phyloP scores from a whole-genome alignment of 2,113 vertebrate genomes.

The Onychorhynchus coronatus region DNA sequence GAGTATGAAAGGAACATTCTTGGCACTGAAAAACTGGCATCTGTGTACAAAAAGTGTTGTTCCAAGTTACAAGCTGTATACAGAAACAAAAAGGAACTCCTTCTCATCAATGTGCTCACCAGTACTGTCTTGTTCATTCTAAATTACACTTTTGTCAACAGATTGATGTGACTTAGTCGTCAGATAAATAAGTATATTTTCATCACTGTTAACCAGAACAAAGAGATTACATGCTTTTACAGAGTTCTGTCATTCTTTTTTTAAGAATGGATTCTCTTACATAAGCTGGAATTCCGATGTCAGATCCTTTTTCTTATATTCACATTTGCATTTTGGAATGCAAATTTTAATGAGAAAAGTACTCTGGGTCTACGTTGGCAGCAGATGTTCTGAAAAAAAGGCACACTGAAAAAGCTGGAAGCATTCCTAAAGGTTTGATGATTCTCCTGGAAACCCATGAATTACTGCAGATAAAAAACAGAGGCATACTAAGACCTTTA shows the following conservation, averaged over 20 bases:
- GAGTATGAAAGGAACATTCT: background rate
- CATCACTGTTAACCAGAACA: background rate
- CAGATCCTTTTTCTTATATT: background rate
- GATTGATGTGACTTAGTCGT: background rate
- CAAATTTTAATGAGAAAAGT: conserved; percentile 1
- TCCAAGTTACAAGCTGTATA: background rate
- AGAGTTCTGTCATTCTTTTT: background rate
- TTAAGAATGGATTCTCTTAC: background rate
- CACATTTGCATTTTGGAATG: conserved; percentile 15
- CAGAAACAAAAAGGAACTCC: background rate
- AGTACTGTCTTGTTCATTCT: background rate
- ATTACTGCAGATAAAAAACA: background rate
- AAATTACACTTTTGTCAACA: background rate
- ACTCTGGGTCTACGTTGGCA: background rate
- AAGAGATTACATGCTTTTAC: background rate
- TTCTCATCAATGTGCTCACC: background rate
- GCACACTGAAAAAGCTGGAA: background rate
- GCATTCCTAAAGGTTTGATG: background rate
- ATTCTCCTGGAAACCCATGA: background rate
- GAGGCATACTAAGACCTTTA: background rate
- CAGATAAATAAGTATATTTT: background rate
- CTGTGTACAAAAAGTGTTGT: background rate
- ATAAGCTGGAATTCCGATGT: background rate
- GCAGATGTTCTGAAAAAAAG: conserved; percentile 25
- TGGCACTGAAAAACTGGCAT: conserved; percentile 15